phyloP scores from a whole-genome alignment of 37 sponge, comb jelly and placozoan genomes.

The Axinella damicornis region DNA sequence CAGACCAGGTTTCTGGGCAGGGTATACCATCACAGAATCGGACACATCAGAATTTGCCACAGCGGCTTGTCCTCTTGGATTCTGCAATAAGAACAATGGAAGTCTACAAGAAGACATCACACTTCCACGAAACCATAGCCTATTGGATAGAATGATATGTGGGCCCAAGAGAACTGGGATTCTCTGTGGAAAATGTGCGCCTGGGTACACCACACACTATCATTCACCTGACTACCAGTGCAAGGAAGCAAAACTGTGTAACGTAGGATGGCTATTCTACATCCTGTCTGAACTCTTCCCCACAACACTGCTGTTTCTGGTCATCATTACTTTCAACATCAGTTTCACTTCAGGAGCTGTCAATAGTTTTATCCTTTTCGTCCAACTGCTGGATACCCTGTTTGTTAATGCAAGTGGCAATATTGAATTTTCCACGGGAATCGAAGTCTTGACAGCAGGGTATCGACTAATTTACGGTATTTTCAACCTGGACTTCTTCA shows the following conservation, averaged over 20 bases:
- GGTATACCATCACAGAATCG: too few species aligned
- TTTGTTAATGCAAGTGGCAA: conserved; percentile 15
- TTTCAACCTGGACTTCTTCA: conserved; percentile 52
- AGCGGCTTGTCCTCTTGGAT: too few species aligned
- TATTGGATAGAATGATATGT: conserved; percentile 41
- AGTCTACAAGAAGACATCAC: neutral
- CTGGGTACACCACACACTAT: conserved; percentile 6
- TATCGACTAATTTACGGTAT: conserved; percentile 15
- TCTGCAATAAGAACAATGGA: neutral
- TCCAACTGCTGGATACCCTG: conserved; percentile 25
- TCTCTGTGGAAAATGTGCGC: conserved; percentile 27
- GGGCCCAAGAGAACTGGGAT: conserved; percentile 21
- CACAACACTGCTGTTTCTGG: conserved; percentile 18
- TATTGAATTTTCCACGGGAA: neutral
- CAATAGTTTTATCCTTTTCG: conserved; percentile 42
- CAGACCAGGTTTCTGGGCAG: neutral
- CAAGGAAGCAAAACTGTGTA: neutral
- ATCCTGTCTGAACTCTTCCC: conserved; percentile 44
- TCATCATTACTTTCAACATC: conserved; percentile 23
- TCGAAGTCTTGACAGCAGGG: neutral
- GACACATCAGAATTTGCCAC: too few species aligned
- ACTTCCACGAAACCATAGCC: conserved; percentile 36
- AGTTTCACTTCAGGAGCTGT: conserved; percentile 50
- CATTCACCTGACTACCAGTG: conserved; percentile 22
- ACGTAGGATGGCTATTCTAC: conserved; percentile 37